Conservation (phyloP, 2,113 vertebrate genomes). For the Poeciliopsis occidentalis region DNA sequence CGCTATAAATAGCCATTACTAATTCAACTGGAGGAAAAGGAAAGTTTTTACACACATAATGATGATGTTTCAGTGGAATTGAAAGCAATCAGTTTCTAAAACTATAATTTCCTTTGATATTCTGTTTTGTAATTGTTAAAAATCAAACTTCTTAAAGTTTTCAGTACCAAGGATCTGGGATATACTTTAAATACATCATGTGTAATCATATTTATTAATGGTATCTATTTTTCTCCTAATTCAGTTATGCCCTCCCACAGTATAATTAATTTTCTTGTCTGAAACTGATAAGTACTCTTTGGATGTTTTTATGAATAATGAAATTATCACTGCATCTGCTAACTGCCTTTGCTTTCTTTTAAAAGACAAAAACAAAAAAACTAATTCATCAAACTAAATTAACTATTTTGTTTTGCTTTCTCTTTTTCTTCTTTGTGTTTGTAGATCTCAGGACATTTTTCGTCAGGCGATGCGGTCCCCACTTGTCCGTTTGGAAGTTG, state of each 20-base stretch:
- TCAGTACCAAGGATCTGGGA: conserved; percentile 9
- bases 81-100: neutral
- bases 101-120: neutral
- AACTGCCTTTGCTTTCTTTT: neutral
- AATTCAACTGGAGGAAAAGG: neutral
- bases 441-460: conserved; percentile 93
- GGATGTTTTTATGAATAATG: conserved; percentile 29
- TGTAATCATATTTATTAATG: conserved; percentile 16
- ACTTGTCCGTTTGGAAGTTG: conserved; percentile 83
- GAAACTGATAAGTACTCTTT: conserved; percentile 24
- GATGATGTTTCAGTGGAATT: neutral
- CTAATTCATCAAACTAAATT: neutral
- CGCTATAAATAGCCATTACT: neutral
- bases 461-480: conserved; percentile 91
- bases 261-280: conserved; percentile 20
- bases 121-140: neutral
- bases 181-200: conserved; percentile 6
- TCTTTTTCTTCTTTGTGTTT: too few species aligned
- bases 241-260: conserved; percentile 12
- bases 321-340: conserved; percentile 28
- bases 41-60: neutral
- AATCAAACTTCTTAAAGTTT: neutral
- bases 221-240: conserved; percentile 18
- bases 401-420: too few species aligned
- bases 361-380: neutral